phyloP scores from a whole-genome alignment of 30 jellyfish, hydroid and myxozoan species.

The Sanderia malayensis region DNA sequence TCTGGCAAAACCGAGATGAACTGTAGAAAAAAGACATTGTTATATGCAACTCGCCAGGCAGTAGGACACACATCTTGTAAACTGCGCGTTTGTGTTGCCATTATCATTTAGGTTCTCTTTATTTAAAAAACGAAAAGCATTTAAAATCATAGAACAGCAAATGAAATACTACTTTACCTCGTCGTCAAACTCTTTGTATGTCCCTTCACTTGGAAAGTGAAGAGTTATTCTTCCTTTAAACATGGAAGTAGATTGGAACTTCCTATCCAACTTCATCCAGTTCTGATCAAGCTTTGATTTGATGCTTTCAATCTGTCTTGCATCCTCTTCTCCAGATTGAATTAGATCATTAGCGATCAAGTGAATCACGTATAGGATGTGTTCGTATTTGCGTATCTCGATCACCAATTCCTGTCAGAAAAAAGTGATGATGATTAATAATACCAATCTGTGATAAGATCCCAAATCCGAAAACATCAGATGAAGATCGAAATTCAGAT shows the following conservation, averaged over 20 bases:
- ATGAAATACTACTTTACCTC: slow-evolving; percentile 43
- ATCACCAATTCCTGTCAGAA: slow-evolving; percentile 47
- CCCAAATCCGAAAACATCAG: no score
- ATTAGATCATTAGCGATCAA: slow-evolving; percentile 65
- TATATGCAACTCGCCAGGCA: no score
- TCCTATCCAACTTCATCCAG: slow-evolving; percentile 55
- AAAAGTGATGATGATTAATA: no score
- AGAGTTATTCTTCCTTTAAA: slow-evolving; percentile 60
- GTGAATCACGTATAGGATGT: slow-evolving; percentile 53
- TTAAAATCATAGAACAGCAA: no score
- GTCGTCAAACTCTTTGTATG: slow-evolving; percentile 42
- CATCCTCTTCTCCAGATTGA: slow-evolving; percentile 56
- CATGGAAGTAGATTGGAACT: slow-evolving; percentile 32
- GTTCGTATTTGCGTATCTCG: slow-evolving; percentile 65
- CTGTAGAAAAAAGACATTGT: slow-evolving; percentile 30
- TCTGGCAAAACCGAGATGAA: slow-evolving; percentile 49
- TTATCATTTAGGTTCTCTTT: no score
- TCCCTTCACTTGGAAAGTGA: slow-evolving; percentile 56
- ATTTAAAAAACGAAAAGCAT: no score
- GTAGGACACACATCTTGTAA: no score
- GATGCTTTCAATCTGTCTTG: slow-evolving; percentile 42
- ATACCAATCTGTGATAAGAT: no score
- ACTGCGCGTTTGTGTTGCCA: no score
- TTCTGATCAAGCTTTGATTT: slow-evolving; percentile 56
- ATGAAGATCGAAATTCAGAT: no score